Evolutionary conservation across 2,888 invertebrate genomes (phyloP).

Genomic region (Malthinus seriepunctatus): DNA sequence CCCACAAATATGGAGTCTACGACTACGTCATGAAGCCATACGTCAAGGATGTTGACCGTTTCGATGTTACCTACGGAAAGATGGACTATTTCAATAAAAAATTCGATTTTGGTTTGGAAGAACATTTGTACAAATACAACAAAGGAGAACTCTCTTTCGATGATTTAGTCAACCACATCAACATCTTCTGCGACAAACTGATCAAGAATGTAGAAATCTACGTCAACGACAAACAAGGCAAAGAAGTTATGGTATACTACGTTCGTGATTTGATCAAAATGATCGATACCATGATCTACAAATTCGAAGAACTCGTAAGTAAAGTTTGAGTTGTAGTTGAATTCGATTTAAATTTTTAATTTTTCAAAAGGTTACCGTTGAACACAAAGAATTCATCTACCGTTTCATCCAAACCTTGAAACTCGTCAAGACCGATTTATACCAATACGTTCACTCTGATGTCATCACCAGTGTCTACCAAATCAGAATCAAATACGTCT

Average conservation of each 20-base stretch:
- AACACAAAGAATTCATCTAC: not conserved
- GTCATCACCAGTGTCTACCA: constrained; percentile 5
- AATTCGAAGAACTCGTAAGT: not conserved
- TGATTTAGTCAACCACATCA: constrained; percentile 8
- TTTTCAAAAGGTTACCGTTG: too few relatives aligned
- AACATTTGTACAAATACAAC: not conserved
- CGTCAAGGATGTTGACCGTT: not conserved
- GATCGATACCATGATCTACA: constrained; percentile 9
- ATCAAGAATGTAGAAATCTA: not conserved
- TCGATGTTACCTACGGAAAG: not conserved
- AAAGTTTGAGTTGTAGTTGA: too few relatives aligned
- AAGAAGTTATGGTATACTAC: constrained; percentile 5
- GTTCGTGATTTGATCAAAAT: constrained; percentile 9
- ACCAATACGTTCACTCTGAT: constrained; percentile 2
- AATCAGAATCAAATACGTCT: constrained; percentile 2
- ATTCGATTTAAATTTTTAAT: too few relatives aligned
- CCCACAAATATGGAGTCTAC: not conserved
- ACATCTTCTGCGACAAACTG: not conserved
- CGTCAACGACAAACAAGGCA: not conserved
- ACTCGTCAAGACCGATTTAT: constrained; percentile 1
- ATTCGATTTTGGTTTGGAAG: not conserved
- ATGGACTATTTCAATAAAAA: constrained; percentile 1
- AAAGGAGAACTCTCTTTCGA: not conserved
- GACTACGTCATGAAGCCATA: not conserved
- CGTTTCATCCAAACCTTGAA: not conserved